Evolutionary conservation across 2,797 vertebrate genomes (phyloP).

Genomic region (Distichodus sexfasciatus): DNA sequence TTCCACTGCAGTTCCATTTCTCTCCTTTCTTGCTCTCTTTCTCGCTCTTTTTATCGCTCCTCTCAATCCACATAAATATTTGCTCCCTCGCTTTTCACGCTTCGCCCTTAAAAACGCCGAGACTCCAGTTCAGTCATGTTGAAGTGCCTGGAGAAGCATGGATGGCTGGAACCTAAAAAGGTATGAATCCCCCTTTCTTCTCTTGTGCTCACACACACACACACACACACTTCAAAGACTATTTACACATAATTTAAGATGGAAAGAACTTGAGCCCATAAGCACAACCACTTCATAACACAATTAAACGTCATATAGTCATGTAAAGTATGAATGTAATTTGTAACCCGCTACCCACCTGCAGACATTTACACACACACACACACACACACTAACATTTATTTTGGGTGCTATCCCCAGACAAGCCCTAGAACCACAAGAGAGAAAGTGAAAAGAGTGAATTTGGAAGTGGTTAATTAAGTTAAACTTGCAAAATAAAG

Average conservation of each 20-base stretch:
- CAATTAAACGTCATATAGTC: background rate
- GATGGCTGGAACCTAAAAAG: constrained; percentile 1
- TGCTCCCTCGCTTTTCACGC: constrained; percentile 3
- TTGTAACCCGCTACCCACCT: too few relatives aligned
- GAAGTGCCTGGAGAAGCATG: background rate
- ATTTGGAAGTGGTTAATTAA: too few relatives aligned
- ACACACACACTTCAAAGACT: background rate
- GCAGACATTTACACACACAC: too few relatives aligned
- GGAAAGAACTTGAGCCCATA: background rate
- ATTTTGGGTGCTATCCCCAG: too few relatives aligned
- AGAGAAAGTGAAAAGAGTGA: too few relatives aligned
- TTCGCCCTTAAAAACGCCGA: constrained; percentile 2
- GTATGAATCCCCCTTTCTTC: background rate
- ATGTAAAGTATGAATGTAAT: background rate
- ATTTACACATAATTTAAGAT: background rate
- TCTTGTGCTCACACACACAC: background rate
- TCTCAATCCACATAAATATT: background rate
- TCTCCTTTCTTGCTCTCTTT: background rate
- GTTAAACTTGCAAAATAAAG: too few relatives aligned
- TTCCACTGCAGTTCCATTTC: background rate
- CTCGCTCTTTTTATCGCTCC: background rate
- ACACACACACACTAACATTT: too few relatives aligned
- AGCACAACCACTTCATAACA: background rate
- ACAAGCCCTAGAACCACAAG: too few relatives aligned
- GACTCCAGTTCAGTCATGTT: constrained; percentile 41